These are phyloP conservation scores for Varecia variegata DNA, from an alignment of 2,797 vertebrate genomes.

Conservation along the genomic window DNA sequence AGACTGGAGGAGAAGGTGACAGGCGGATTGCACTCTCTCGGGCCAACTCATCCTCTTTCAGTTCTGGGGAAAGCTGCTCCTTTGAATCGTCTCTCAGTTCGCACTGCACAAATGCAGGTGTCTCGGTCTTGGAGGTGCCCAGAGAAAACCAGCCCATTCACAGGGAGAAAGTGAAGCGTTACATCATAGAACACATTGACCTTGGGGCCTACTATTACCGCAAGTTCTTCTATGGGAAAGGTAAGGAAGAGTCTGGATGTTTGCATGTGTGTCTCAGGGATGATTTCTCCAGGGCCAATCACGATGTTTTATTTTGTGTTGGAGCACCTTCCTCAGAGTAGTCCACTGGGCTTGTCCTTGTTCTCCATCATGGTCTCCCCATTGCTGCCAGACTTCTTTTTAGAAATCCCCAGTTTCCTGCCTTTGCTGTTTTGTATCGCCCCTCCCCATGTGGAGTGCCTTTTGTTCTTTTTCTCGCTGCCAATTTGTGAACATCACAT, in stretches of 20 bases:
- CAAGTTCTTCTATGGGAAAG: conserved; percentile 97
- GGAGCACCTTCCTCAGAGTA: background rate
- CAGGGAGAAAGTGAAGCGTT: conserved; percentile 98
- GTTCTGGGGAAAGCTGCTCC: conserved; percentile 92
- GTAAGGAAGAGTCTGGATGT: conserved; percentile 82
- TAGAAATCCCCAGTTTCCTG: background rate
- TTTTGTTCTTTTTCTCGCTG: background rate
- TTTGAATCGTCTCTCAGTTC: conserved; percentile 97
- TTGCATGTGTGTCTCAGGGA: accelerated
- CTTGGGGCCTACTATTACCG: conserved; percentile 98
- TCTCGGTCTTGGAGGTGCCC: conserved; percentile 97
- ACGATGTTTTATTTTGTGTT: accelerated
- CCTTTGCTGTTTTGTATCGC: background rate
- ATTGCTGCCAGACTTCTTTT: too few relatives aligned
- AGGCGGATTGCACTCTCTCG: conserved; percentile 94
- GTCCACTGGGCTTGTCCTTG: background rate
- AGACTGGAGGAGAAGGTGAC: conserved; percentile 96
- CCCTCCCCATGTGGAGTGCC: background rate
- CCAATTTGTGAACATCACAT: background rate
- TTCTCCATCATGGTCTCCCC: background rate
- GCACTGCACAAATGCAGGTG: conserved; percentile 98
- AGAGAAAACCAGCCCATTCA: conserved; percentile 96
- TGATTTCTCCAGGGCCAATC: accelerated
- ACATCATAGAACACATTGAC: conserved; percentile 98
- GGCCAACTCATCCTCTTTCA: conserved; percentile 89